Percentiles rank a stretch among this genome's conserved stretches.
These are phyloP conservation scores for Corythornis cristatus DNA, from an alignment of 2,113 vertebrate species.

Conservation along the genomic window DNA sequence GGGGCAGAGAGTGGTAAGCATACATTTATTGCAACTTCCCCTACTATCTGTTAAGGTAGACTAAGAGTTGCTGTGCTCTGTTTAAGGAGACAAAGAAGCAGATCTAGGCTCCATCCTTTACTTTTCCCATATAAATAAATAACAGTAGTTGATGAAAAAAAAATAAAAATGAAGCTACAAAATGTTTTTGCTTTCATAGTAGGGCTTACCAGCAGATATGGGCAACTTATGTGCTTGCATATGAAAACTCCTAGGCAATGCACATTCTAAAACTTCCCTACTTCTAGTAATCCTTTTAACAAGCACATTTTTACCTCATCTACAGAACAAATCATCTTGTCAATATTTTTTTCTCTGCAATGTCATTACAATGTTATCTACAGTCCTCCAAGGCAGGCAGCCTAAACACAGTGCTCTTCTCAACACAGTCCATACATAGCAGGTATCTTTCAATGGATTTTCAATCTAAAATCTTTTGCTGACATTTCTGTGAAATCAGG, in stretches of 20 bases:
- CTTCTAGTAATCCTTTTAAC: background rate
- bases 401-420: background rate
- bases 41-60: background rate
- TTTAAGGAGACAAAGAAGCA: background rate
- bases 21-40: background rate
- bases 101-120: background rate
- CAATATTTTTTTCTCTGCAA: background rate
- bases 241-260: background rate
- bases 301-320: background rate
- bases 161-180: background rate
- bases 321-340: background rate
- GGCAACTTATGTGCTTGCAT: background rate
- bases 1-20: rapidly evolving
- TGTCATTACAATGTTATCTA: background rate
- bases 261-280: background rate
- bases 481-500: background rate
- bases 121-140: background rate
- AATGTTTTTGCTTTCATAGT: background rate
- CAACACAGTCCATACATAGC: background rate
- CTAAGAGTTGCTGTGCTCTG: background rate
- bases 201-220: background rate
- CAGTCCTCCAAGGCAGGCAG: background rate
- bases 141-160: background rate
- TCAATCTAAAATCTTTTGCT: background rate
- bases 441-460: background rate